Base-by-base conservation (phyloP, 23 tunicate genomes). In the Styela plicata region DNA sequence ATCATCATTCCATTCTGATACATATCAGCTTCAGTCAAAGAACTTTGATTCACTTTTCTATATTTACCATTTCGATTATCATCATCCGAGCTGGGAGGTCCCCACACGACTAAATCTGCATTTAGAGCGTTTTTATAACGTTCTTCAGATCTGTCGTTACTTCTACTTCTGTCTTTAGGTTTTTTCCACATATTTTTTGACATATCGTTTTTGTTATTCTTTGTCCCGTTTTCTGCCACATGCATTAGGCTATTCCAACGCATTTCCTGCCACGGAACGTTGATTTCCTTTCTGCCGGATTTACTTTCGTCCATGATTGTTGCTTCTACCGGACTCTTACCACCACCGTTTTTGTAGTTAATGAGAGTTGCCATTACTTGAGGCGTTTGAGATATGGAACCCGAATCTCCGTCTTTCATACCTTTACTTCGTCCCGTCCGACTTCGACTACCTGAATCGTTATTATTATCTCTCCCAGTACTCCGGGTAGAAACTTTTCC, bases 261-360 rank as follows among this genome's bases (percentile, higher is more conserved):
- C 81, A 52, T 76, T 2, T 76, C 81, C 44, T 76, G 81, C 81
- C 81, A 76, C 13, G 64, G 64, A 1, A 76, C 81, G 1, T 52
- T 32, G 36, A n/a, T 3, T 17, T 71, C 77, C 24, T 26, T 33
- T 34, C 35, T 71, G 24, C 24, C 35, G 57, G 57, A 5, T 16
- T 71, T 30, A 26, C 10, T 25, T 3, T 30, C 35, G 29, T 34
- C 24, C 77, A 71, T 27, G 5, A 71, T 13, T 2, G 34, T 17
- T 34, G 77, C 77, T 27, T 71, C 77, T 22, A 71, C 77, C 5
- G 77, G 34, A 71, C 34, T 71, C 35, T 36, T 34, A 3, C 34
- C 23, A 34, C 23, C 32, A 21, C 34, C 77, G 17, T 71, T 32
- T 30, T 71, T 33, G 77, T 28, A 71, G 35, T n/a, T 71, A 3